Percentiles rank a stretch among this genome's conserved stretches.
Evolutionary conservation across 2,797 vertebrate genomes (phyloP).

Genomic region (Limnodromus scolopaceus): DNA sequence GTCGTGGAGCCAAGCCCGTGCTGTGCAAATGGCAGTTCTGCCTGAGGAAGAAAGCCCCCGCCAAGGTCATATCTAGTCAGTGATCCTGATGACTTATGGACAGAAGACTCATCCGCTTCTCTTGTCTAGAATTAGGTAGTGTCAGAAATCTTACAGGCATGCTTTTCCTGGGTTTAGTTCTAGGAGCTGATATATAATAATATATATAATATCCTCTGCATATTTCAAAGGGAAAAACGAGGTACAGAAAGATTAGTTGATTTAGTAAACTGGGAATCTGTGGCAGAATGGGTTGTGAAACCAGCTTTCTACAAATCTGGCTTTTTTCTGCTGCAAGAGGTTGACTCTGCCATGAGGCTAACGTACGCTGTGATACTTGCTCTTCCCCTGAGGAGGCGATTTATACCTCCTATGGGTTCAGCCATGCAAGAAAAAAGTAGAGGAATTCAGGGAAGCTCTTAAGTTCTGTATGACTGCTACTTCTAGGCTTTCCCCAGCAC

Average conservation of each 20-base stretch:
- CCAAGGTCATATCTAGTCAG: not conserved
- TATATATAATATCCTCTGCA: not conserved
- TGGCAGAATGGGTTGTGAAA: not conserved
- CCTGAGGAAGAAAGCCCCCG: not conserved
- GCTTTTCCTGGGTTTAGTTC: not conserved
- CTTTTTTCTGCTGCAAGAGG: not conserved
- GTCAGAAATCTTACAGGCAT: not conserved
- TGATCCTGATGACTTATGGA: not conserved
- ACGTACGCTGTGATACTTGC: not conserved
- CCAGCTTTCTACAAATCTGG: not conserved
- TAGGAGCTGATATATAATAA: not conserved
- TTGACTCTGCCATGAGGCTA: not conserved
- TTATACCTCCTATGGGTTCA: not conserved
- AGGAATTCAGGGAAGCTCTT: not conserved
- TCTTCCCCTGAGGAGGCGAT: not conserved
- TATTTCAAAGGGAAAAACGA: not conserved
- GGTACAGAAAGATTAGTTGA: not conserved
- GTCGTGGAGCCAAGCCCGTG: not conserved
- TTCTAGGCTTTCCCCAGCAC: not conserved
- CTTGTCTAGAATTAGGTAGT: not conserved
- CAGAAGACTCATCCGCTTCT: not conserved
- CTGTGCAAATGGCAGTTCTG: not conserved
- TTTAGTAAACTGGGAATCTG: not conserved
- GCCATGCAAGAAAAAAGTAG: not conserved
- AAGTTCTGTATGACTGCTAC: not conserved